These are phyloP conservation scores for Epizoanthus stellaris DNA, from an alignment of 92 coral and sea anemone species.

Conservation along the genomic window DNA sequence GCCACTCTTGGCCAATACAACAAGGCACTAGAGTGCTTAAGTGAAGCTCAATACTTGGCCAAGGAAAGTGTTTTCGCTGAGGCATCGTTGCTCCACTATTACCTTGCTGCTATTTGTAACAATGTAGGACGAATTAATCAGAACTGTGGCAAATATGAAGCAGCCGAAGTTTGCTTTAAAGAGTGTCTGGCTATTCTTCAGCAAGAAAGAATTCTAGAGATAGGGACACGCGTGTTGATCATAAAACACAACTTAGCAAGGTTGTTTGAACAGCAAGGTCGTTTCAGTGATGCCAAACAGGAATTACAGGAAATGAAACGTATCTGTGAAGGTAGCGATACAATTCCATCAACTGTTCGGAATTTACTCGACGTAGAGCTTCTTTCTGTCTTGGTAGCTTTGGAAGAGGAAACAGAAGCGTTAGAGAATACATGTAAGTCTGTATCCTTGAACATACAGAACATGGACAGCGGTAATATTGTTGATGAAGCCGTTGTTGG, in stretches of 20 bases:
- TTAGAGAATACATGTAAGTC: neutral
- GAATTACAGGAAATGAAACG: neutral
- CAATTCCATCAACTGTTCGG: too few species aligned
- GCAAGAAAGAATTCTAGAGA: neutral
- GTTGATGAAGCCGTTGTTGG: neutral
- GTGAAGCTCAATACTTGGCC: neutral
- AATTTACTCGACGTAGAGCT: too few species aligned
- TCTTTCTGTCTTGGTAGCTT: neutral
- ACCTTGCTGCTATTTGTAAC: neutral
- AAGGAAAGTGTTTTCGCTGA: too few species aligned
- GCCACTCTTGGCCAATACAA: neutral
- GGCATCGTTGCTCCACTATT: too few species aligned
- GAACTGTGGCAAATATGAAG: neutral
- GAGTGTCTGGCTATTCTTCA: neutral
- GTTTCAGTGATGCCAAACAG: neutral
- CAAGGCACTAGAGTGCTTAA: neutral
- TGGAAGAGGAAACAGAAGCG: neutral
- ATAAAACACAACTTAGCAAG: neutral
- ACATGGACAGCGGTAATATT: neutral
- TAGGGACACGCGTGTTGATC: neutral
- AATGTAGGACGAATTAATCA: constrained; percentile 3
- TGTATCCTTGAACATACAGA: neutral
- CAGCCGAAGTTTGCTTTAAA: neutral
- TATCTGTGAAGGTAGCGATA: neutral
- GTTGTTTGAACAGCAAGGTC: neutral